Percentiles rank a stretch among this genome's conserved stretches.
phyloP scores from a whole-genome alignment of 2,797 vertebrate species.

The Iguana delicatissima region DNA sequence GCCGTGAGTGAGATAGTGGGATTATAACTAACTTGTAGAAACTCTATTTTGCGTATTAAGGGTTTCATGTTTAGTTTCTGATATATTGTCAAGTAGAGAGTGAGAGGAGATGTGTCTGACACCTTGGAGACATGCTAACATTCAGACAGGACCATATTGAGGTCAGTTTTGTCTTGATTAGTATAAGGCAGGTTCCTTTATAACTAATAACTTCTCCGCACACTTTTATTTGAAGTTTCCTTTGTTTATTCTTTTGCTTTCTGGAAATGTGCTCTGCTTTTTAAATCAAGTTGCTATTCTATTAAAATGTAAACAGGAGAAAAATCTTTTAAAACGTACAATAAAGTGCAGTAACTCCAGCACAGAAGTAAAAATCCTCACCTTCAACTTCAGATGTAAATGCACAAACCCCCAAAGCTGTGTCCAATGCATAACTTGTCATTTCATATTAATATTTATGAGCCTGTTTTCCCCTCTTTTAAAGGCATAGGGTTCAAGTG shows the following conservation, averaged over 20 bases:
- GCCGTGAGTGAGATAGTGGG: neutral
- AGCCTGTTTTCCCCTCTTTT: no score
- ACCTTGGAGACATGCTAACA: neutral
- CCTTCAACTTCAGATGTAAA: no score
- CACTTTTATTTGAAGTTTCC: neutral
- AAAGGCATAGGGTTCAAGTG: neutral
- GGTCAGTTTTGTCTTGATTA: no score
- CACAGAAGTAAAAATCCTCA: neutral
- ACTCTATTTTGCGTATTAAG: neutral
- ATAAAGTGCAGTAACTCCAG: neutral
- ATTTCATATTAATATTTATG: neutral
- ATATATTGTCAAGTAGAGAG: neutral
- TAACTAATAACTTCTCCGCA: no score
- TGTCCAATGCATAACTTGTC: neutral
- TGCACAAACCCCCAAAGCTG: neutral
- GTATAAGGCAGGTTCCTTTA: no score
- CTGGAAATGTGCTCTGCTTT: neutral
- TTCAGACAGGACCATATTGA: neutral
- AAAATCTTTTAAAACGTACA: neutral
- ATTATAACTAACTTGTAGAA: neutral
- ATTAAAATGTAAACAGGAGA: neutral
- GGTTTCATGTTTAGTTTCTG: neutral
- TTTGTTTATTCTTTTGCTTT: neutral
- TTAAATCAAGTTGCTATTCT: neutral
- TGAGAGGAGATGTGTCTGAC: neutral